Percentiles rank a stretch among this genome's conserved stretches.
Evolutionary conservation across 2,797 vertebrate species (phyloP).

Genomic region (Coilia nasus): DNA sequence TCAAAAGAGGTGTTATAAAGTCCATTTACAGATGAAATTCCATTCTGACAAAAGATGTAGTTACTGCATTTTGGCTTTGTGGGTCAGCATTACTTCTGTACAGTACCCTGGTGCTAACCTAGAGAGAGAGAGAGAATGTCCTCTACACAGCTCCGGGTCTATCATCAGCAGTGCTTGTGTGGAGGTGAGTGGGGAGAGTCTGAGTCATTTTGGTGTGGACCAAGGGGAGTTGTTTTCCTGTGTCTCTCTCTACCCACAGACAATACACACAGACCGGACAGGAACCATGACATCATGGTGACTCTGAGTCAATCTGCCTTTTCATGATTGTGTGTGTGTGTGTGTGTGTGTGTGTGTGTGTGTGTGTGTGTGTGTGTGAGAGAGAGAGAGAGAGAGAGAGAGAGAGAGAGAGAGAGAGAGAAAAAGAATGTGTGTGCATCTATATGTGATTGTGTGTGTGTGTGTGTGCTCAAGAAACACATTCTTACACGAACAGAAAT

Average conservation of each 20-base stretch:
- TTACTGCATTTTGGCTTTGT: too few relatives aligned
- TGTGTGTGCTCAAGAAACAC: neutral
- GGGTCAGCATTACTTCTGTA: too few relatives aligned
- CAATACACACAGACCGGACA: conserved; percentile 4
- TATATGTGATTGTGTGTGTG: neutral
- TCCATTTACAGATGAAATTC: too few relatives aligned
- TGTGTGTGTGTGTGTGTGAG: conserved; percentile 2
- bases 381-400: neutral
- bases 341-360: neutral
- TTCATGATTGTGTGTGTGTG: neutral
- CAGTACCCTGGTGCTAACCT: neutral
- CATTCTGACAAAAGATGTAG: too few relatives aligned
- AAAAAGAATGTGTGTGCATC: neutral
- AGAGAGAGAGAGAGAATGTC: neutral
- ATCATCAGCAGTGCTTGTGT: neutral
- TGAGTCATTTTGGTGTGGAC: neutral
- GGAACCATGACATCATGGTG: conserved; percentile 41
- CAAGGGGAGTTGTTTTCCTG: conserved; percentile 30
- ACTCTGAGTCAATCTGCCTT: conserved; percentile 40
- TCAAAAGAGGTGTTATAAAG: too few relatives aligned
- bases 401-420: neutral
- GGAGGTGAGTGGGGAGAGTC: conserved; percentile 33
- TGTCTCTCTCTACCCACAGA: conserved; percentile 36
- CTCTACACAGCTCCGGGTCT: neutral
- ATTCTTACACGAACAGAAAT: neutral